phyloP scores from a whole-genome alignment of 1,140 invertebrate genomes.

The Drosophila nigrodunni region DNA sequence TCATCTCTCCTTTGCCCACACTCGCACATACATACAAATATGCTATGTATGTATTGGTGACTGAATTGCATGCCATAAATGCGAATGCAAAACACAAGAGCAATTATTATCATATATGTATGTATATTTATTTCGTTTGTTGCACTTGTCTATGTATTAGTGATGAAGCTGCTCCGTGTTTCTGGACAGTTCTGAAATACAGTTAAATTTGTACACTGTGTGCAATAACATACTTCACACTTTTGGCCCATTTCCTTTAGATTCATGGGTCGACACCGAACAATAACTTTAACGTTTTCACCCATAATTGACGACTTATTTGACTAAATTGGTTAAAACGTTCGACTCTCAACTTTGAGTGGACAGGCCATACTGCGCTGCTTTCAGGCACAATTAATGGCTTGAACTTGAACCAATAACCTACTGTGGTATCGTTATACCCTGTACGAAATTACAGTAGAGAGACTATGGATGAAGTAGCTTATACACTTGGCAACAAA shows the following conservation, averaged over 20 bases:
- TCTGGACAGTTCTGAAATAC: no score
- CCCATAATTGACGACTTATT: constrained; percentile 85
- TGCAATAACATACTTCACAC: constrained; percentile 86
- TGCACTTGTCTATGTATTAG: no score
- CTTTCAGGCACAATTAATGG: constrained; percentile 1
- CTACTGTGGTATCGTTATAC: neutral
- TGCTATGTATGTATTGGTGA: no score
- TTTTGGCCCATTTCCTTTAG: constrained; percentile 89
- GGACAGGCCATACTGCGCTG: constrained; percentile 5
- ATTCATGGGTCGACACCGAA: constrained; percentile 96
- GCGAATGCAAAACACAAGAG: no score
- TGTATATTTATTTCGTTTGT: no score
- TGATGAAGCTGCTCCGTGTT: no score
- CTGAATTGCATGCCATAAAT: no score
- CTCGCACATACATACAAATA: no score
- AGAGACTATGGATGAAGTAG: neutral
- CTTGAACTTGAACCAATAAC: constrained; percentile 38
- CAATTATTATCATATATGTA: no score
- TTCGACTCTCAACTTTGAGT: neutral
- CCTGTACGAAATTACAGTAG: neutral
- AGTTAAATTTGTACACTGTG: neutral
- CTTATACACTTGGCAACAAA: neutral
- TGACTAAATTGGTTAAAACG: neutral
- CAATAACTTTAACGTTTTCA: constrained; percentile 95
- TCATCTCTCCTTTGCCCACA: no score